Percentiles rank a stretch among this genome's conserved stretches.
Evolutionary conservation across 2,888 invertebrate species (phyloP).

Genomic region (Drosophila nr. perissopoda): DNA sequence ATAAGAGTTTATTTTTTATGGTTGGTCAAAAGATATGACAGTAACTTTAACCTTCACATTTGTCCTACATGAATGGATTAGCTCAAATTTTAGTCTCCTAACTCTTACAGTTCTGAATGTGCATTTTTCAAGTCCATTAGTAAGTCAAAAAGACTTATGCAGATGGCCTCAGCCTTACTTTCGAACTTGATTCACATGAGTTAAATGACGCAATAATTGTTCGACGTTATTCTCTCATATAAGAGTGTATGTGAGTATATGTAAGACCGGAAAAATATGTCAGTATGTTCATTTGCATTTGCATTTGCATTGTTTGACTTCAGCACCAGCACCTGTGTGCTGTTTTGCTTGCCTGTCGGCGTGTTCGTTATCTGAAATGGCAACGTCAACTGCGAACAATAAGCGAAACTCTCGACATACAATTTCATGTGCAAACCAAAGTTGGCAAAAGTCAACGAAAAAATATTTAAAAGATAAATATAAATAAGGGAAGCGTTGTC

Average conservation of each 20-base stretch:
- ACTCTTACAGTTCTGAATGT: neutral
- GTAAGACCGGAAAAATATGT: neutral
- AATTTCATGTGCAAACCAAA: conserved; percentile 76
- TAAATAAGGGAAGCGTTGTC: conserved; percentile 38
- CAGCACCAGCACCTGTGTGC: conserved; percentile 50
- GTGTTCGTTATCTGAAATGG: conserved; percentile 49
- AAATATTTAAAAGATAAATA: conserved; percentile 5
- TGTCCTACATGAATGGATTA: neutral
- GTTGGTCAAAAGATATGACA: neutral
- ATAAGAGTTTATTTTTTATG: accelerated
- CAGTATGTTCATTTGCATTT: conserved; percentile 29
- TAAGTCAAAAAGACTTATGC: neutral
- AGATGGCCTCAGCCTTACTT: neutral
- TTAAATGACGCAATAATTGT: neutral
- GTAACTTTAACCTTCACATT: too few species aligned
- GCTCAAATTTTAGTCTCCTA: neutral
- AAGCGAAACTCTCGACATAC: conserved; percentile 67
- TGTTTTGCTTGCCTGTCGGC: conserved; percentile 43
- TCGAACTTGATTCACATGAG: neutral
- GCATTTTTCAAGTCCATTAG: neutral
- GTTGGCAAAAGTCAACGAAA: conserved; percentile 34
- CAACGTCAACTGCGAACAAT: conserved; percentile 50
- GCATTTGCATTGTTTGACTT: conserved; percentile 45
- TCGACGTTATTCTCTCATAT: too few species aligned
- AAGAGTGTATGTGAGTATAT: neutral